These are phyloP conservation scores for Cryptotis parvus DNA, from an alignment of 2,113 vertebrate genomes.

Conservation along the genomic window DNA sequence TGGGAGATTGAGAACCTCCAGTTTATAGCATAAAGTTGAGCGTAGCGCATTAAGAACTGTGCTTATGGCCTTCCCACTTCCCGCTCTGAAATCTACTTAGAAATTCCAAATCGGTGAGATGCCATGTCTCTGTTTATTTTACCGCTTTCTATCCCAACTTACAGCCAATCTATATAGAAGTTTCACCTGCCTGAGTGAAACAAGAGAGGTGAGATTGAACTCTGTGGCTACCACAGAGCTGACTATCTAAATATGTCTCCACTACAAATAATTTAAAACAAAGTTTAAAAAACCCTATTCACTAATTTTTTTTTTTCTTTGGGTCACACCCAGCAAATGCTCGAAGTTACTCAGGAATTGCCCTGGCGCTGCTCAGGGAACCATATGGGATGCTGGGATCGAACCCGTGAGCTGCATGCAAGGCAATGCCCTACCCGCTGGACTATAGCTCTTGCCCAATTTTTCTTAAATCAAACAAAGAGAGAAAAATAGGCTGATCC, in stretches of 20 bases:
- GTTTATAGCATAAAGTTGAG: constrained; percentile 20
- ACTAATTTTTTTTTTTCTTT: no score
- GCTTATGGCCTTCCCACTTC: neutral
- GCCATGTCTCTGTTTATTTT: constrained; percentile 55
- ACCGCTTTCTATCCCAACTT: constrained; percentile 18
- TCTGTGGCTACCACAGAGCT: no score
- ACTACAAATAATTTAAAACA: constrained; percentile 20
- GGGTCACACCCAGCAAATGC: no score
- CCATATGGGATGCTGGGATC: no score
- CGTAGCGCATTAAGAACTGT: constrained; percentile 43
- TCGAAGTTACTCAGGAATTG: no score
- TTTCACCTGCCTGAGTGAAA: constrained; percentile 1
- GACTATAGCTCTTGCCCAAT: no score
- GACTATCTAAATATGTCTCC: constrained; percentile 30
- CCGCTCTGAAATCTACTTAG: constrained; percentile 45
- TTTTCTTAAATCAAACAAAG: constrained; percentile 50
- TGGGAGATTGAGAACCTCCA: constrained; percentile 12
- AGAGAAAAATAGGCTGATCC: neutral
- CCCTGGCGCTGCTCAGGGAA: no score
- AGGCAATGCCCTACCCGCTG: no score
- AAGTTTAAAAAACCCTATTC: constrained; percentile 22
- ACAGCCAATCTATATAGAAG: neutral
- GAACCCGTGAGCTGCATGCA: no score
- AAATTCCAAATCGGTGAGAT: constrained; percentile 31
- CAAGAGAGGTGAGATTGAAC: constrained; percentile 6